Percentiles rank a stretch among this genome's conserved stretches.
These are phyloP conservation scores for Heliothis peltigera DNA, from an alignment of 2,888 invertebrate genomes.

Conservation along the genomic window DNA sequence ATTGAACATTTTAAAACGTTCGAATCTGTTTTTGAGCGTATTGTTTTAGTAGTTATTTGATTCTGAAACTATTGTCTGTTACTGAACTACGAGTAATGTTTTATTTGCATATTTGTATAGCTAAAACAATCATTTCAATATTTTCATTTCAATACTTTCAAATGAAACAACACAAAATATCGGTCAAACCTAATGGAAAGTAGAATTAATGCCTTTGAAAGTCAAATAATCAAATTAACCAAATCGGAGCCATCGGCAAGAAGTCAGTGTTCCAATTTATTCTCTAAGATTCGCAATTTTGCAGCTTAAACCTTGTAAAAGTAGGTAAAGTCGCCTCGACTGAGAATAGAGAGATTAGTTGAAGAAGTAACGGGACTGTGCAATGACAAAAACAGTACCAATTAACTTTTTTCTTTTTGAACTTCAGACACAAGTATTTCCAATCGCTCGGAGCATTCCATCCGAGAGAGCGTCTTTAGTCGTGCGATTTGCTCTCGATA, in stretches of 20 bases:
- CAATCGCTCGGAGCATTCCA: slow-evolving; percentile 82
- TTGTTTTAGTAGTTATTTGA: not conserved
- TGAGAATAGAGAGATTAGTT: slow-evolving; percentile 80
- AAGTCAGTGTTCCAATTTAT: slow-evolving; percentile 63
- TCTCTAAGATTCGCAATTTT: slow-evolving; percentile 67
- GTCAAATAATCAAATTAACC: slow-evolving; percentile 60
- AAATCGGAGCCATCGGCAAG: slow-evolving; percentile 50
- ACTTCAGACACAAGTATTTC: slow-evolving; percentile 82
- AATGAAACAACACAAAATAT: not conserved
- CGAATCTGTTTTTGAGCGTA: slow-evolving; percentile 10
- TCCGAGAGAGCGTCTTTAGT: slow-evolving; percentile 84
- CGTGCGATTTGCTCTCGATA: slow-evolving; percentile 87
- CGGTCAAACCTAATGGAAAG: slow-evolving; percentile 5
- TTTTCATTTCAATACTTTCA: too few relatives aligned
- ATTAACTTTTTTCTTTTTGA: slow-evolving; percentile 85
- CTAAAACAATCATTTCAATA: not conserved
- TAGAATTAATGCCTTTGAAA: slow-evolving; percentile 36
- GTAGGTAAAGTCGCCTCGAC: slow-evolving; percentile 70
- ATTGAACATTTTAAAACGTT: slow-evolving; percentile 25
- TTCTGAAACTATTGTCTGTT: not conserved
- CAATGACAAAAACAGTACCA: slow-evolving; percentile 85
- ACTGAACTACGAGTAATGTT: too few relatives aligned
- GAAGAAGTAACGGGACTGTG: slow-evolving; percentile 78
- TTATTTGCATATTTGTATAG: too few relatives aligned
- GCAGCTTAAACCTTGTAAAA: slow-evolving; percentile 68